A percentile compares a stretch with the other conserved stretches of the same genome.
Evolutionary conservation across 2,888 invertebrate genomes (phyloP).

Genomic region (Thyatira batis): DNA sequence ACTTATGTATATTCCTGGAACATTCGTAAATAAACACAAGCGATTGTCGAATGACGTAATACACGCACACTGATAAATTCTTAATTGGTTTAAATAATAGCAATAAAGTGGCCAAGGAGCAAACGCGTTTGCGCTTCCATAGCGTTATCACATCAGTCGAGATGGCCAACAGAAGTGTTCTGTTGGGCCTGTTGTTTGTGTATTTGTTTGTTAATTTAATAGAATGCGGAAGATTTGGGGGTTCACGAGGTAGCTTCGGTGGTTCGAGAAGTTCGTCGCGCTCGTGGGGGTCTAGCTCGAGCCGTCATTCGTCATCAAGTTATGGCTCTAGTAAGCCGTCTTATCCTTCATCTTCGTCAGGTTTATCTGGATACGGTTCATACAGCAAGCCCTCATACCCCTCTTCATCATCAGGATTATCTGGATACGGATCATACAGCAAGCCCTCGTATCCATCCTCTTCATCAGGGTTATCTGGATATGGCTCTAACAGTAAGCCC

Average conservation of each 20-base stretch:
- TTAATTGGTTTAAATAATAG: slow-evolving; percentile 34
- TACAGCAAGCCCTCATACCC: slow-evolving; percentile 18
- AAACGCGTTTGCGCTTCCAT: slow-evolving; percentile 34
- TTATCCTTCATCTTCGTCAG: slow-evolving; percentile 18
- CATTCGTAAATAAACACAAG: slow-evolving; percentile 11
- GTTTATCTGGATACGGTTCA: slow-evolving; percentile 24
- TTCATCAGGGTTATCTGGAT: slow-evolving; percentile 25
- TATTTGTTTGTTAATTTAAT: slow-evolving; percentile 42
- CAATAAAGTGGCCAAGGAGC: slow-evolving; percentile 24
- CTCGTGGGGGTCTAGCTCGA: slow-evolving; percentile 22
- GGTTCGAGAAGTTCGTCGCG: slow-evolving; percentile 25
- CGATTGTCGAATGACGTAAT: slow-evolving; percentile 25
- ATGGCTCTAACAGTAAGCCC: slow-evolving; percentile 12
- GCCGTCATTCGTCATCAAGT: slow-evolving; percentile 14
- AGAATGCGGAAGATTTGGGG: slow-evolving; percentile 40
- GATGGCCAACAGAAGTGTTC: slow-evolving; percentile 59
- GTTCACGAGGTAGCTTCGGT: slow-evolving; percentile 24
- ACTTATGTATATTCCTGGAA: slow-evolving; percentile 34
- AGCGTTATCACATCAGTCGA: slow-evolving; percentile 27
- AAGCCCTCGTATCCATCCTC: slow-evolving; percentile 26
- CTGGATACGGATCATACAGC: slow-evolving; percentile 20
- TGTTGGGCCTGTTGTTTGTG: slow-evolving; percentile 59
- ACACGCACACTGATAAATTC: slow-evolving; percentile 16
- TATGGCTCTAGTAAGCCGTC: slow-evolving; percentile 14
- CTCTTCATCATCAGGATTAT: slow-evolving; percentile 25